Evolutionary conservation across 2,797 vertebrate species (phyloP), one percentile per base, ranked within the genome.

Genomic region (Melanotaenia pygmaea): DNA sequence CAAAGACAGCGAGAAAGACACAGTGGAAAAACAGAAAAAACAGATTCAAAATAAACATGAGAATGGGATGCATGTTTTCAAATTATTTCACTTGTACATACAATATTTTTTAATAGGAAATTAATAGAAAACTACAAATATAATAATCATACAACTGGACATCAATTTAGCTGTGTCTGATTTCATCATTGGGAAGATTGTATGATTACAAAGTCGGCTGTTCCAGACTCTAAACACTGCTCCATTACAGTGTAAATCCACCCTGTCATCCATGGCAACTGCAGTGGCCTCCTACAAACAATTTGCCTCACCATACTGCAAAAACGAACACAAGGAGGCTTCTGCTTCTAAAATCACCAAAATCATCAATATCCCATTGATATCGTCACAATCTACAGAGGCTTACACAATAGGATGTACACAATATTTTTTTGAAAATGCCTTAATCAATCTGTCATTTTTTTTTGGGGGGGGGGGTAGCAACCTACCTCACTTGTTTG

Each of bases 1-100:
- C 70, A 80, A 89, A 84, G 75, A 81, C 18, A 14, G 3, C 16
- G 79, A 59, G 40, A 84, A 63, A 64, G 56, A 35, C 28, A 1
- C 54, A 4, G 62, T 16, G 32, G 4, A 56, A 62, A 68, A 70
- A 69, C 3, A 28, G 67, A 3, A 60, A 67, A 35, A 72, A 56
- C 47, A 57, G 22, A 59, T 65, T 37, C 38, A 72, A 57, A 50
- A 59, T 28, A 22, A 18, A 62, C 35, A 68, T 59, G n/a, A 76
- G 38, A 16, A 38, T 58, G 70, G 60, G 59, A 71, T 53, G 53
- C 8, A 11, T 72, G 58, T 32, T 40, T 53, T 54, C 24, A 38
- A 7, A n/a, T 24, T 54, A n/a, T 26, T 30, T 20, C 26, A 20
- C 40, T 43, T 43, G 5, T 6, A 45, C 20, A 14, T 57, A 2